Evolutionary conservation across 2,797 vertebrate species (phyloP).

Genomic region (Macropus fuliginosus): DNA sequence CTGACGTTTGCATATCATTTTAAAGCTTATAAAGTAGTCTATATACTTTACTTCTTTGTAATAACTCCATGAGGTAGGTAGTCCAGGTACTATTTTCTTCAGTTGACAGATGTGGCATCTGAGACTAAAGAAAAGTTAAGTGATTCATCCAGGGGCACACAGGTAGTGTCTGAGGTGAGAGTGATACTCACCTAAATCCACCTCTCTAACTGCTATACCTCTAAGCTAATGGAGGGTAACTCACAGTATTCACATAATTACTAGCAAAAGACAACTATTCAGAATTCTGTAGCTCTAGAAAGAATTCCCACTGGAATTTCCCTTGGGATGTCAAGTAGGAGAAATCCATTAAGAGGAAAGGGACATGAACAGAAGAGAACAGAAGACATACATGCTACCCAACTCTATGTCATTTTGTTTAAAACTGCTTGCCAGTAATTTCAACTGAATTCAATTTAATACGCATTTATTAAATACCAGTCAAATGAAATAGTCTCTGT

Average conservation of each 20-base stretch:
- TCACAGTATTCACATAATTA: background rate
- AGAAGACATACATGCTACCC: background rate
- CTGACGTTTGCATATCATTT: background rate
- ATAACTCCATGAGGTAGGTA: background rate
- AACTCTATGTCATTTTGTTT: background rate
- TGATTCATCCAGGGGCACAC: background rate
- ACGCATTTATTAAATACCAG: background rate
- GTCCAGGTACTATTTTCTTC: background rate
- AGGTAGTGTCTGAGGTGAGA: background rate
- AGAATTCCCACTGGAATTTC: background rate
- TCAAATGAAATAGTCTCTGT: background rate
- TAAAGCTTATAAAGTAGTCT: background rate
- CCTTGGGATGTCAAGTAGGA: background rate
- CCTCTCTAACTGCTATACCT: too few relatives aligned
- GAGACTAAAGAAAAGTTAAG: background rate
- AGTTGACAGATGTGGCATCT: background rate
- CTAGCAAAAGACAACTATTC: background rate
- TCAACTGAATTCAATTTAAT: background rate
- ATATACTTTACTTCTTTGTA: background rate
- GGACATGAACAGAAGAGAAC: background rate
- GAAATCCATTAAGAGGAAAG: background rate
- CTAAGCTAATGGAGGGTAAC: background rate
- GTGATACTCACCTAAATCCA: background rate
- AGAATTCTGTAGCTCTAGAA: background rate
- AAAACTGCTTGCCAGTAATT: background rate